Conservation (phyloP, 2,888 invertebrate genomes). For the Idaea biselata region DNA sequence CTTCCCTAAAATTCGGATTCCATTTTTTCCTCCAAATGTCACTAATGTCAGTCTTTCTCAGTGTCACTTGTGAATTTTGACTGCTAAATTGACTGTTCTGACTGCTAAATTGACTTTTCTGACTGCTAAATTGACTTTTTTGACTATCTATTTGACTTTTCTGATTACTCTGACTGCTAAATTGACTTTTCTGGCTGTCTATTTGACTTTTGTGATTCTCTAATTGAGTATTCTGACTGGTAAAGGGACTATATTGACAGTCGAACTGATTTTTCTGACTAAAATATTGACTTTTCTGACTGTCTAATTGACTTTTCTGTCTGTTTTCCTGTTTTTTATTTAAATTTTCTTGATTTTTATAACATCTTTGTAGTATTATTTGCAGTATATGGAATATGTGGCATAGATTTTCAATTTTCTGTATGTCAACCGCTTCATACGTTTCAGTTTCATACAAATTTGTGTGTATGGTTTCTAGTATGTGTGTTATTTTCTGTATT, state of each 20-base stretch:
- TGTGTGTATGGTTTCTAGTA: constrained; percentile 39
- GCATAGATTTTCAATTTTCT: constrained; percentile 48
- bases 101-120: constrained; percentile 13
- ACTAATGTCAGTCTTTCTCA: constrained; percentile 52
- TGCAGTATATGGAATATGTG: constrained; percentile 61
- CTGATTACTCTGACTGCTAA: not conserved
- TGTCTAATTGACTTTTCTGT: constrained; percentile 22
- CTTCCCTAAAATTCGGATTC: constrained; percentile 45
- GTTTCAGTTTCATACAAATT: constrained; percentile 35
- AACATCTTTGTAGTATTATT: constrained; percentile 46
- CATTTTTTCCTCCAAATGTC: constrained; percentile 68
- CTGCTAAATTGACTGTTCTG: constrained; percentile 22
- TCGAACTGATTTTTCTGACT: constrained; percentile 23
- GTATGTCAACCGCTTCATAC: constrained; percentile 46
- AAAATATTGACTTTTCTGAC: constrained; percentile 4
- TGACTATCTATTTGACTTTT: constrained; percentile 23
- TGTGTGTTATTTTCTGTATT: constrained; percentile 51
- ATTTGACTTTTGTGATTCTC: constrained; percentile 2
- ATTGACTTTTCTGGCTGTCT: constrained; percentile 23
- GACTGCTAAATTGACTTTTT: constrained; percentile 8
- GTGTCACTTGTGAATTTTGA: constrained; percentile 39
- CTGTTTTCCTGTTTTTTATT: constrained; percentile 14
- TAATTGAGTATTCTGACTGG: constrained; percentile 25
- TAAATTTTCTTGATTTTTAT: constrained; percentile 26
- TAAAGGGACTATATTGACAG: not conserved